Evolutionary conservation across 2,113 vertebrate species (phyloP).

Genomic region (Podilymbus podiceps): DNA sequence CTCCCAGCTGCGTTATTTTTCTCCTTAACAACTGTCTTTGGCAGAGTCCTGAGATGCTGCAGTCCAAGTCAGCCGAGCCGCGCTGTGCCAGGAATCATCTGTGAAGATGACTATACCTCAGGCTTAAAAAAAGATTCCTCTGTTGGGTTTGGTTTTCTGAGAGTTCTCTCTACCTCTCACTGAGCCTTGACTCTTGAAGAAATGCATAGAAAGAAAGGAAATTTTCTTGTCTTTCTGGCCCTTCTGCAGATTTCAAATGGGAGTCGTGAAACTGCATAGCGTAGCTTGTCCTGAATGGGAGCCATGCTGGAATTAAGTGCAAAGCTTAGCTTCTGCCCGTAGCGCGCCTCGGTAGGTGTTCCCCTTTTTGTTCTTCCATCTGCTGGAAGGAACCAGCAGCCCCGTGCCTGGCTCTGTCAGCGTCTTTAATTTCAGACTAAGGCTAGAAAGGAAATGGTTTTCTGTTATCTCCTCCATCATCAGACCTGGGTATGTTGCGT

Average conservation of each 20-base stretch:
- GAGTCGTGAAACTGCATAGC: not conserved
- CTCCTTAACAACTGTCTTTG: not conserved
- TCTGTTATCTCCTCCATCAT: constrained; percentile 10
- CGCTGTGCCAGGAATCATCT: not conserved
- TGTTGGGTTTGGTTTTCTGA: not conserved
- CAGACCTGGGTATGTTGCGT: not conserved
- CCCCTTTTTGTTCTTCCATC: not conserved
- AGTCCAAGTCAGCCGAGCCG: not conserved
- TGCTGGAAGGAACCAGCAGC: not conserved
- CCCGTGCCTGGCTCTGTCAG: not conserved
- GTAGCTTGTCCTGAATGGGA: not conserved
- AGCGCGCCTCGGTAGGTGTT: not conserved
- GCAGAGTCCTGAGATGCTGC: not conserved
- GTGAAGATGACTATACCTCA: not conserved
- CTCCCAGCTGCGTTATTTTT: not conserved
- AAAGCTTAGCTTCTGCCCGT: not conserved
- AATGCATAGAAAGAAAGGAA: not conserved
- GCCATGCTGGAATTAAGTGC: not conserved
- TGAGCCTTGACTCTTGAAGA: not conserved
- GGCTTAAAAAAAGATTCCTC: too few relatives aligned
- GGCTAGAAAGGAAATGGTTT: constrained; percentile 50
- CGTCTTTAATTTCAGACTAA: constrained; percentile 18
- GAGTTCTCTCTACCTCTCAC: not conserved
- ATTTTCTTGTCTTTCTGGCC: not conserved
- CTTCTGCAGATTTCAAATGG: not conserved